phyloP scores from a whole-genome alignment of 1,140 invertebrate genomes.

The Drepana arcuata region DNA sequence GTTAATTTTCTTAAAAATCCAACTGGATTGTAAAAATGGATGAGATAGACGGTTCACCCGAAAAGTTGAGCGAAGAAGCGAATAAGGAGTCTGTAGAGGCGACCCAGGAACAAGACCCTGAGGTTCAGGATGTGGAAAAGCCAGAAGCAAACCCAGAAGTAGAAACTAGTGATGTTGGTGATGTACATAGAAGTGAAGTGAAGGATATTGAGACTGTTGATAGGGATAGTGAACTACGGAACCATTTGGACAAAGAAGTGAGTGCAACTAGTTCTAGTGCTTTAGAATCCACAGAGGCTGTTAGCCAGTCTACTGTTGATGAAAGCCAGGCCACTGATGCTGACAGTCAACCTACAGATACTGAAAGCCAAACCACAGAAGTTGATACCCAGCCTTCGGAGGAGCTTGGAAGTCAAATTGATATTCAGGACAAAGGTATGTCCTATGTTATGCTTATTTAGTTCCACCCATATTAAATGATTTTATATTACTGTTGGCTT shows the following conservation, averaged over 20 bases:
- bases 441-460: no score
- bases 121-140: constrained; percentile 14
- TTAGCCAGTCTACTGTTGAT: constrained; percentile 18
- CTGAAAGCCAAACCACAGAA: no score
- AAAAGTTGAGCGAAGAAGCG: constrained; percentile 24
- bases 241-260: constrained; percentile 42
- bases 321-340: no score
- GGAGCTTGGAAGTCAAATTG: no score
- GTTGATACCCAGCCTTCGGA: no score
- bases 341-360: no score
- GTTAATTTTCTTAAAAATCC: constrained; percentile 15
- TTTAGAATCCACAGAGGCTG: constrained; percentile 15
- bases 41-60: constrained; percentile 38
- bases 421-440: no score
- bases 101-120: no score
- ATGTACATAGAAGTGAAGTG: constrained; percentile 20
- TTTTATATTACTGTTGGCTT: no score
- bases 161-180: constrained; percentile 13
- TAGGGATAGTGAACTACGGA: constrained; percentile 29
- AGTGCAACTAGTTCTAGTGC: constrained; percentile 38
- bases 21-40: constrained; percentile 50
- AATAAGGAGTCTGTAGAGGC: constrained; percentile 15
- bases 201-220: no score
- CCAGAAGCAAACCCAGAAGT: constrained; percentile 15
- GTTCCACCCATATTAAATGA: no score